phyloP scores from a whole-genome alignment of 2,888 invertebrate species.

The Lycocerus yunnanus region DNA sequence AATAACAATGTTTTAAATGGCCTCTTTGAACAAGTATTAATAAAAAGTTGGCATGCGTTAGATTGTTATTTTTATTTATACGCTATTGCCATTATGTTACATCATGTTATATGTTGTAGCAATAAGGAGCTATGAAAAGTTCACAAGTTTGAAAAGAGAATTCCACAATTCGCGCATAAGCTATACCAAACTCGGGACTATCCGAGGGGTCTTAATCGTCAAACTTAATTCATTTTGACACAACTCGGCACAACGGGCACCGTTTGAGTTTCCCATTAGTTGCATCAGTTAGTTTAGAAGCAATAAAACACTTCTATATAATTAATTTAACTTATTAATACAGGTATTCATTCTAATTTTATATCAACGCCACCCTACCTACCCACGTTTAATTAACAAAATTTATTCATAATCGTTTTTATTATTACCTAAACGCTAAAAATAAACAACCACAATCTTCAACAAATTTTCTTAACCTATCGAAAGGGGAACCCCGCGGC shows the following conservation, averaged over 20 bases:
- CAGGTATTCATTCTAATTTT: conserved; percentile 9
- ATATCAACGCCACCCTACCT: neutral
- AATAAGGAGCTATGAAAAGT: conserved; percentile 37
- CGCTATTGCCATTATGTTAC: conserved; percentile 18
- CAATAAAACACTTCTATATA: conserved; percentile 35
- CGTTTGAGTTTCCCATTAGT: conserved; percentile 41
- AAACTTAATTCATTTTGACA: conserved; percentile 45
- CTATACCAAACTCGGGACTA: conserved; percentile 29
- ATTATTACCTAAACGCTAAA: neutral
- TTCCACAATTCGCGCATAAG: conserved; percentile 29
- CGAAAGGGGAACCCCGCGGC: neutral
- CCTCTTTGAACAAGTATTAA: conserved; percentile 42
- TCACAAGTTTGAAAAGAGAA: conserved; percentile 31
- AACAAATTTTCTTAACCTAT: no score
- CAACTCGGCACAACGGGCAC: conserved; percentile 36
- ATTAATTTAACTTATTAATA: conserved; percentile 29
- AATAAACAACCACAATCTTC: neutral
- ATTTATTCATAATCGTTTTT: neutral
- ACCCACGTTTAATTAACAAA: neutral
- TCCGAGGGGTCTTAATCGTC: conserved; percentile 41
- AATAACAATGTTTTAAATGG: conserved; percentile 47
- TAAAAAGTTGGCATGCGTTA: conserved; percentile 43
- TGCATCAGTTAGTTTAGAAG: conserved; percentile 41
- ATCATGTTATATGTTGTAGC: conserved; percentile 27
- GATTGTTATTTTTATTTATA: conserved; percentile 43